Percentiles rank a stretch among this genome's conserved stretches.
Conservation (phyloP, 2,797 vertebrate genomes). For the Hozukius guyotensis region DNA sequence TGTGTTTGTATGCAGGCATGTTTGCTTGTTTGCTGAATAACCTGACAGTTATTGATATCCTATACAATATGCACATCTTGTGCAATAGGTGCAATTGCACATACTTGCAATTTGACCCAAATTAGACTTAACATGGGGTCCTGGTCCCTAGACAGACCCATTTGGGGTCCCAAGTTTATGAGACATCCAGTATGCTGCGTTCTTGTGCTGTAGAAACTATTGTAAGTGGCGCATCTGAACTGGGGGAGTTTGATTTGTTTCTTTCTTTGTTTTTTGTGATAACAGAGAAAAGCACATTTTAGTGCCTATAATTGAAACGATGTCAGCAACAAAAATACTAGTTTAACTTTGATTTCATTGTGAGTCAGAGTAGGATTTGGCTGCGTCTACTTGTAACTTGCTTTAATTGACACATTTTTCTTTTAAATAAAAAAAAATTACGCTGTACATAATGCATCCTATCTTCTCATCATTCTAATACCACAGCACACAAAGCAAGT, state of each 20-base stretch:
- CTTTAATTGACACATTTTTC: background rate
- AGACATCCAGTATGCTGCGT: background rate
- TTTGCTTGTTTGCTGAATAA: background rate
- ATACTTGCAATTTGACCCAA: background rate
- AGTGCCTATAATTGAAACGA: rapidly evolving
- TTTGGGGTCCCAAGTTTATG: background rate
- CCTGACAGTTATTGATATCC: background rate
- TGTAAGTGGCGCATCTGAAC: rapidly evolving
- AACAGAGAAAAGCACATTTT: background rate
- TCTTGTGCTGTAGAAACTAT: background rate
- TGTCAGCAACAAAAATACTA: background rate
- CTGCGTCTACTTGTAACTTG: background rate
- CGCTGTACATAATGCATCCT: rapidly evolving
- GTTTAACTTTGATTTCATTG: background rate
- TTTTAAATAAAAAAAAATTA: background rate
- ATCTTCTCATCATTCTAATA: background rate
- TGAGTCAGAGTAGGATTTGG: background rate
- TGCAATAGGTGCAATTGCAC: background rate
- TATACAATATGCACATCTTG: background rate
- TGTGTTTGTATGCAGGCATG: background rate
- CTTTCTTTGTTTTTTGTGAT: background rate
- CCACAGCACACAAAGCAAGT: background rate
- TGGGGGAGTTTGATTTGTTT: background rate
- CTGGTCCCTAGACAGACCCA: background rate
- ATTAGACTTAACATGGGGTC: background rate